Evolutionary conservation across 2,797 vertebrate genomes (phyloP).

Genomic region (Euphonia xanthogaster): DNA sequence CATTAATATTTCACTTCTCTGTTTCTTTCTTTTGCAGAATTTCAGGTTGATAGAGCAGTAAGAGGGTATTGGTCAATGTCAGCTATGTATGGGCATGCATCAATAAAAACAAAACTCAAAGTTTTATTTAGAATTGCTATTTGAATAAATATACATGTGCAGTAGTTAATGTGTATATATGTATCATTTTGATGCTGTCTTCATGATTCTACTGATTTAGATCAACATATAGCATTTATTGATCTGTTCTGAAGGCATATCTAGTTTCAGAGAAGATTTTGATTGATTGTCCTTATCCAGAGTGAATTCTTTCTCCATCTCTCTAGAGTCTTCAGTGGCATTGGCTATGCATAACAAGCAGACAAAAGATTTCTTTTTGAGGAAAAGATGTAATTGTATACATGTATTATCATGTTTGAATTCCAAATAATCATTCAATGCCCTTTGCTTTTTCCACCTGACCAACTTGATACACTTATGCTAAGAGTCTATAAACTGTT

Average conservation of each 20-base stretch:
- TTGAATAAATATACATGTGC: neutral
- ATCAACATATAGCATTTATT: constrained; percentile 45
- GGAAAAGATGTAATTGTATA: neutral
- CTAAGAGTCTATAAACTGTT: neutral
- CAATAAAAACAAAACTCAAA: neutral
- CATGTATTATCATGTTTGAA: neutral
- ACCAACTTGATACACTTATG: neutral
- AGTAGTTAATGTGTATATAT: neutral
- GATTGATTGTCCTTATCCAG: constrained; percentile 54
- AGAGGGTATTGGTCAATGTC: neutral
- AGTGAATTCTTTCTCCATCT: constrained; percentile 6
- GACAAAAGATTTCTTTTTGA: neutral
- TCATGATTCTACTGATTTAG: neutral
- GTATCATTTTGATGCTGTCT: neutral
- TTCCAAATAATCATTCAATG: neutral
- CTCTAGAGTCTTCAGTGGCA: neutral
- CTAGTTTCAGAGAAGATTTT: constrained; percentile 55
- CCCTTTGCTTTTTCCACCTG: neutral
- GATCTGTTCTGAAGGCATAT: constrained; percentile 29
- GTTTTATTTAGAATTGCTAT: neutral
- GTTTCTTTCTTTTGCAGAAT: neutral
- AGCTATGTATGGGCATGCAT: neutral
- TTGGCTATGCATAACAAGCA: neutral
- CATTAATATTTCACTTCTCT: constrained; percentile 18
- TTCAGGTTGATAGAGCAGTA: neutral